A percentile compares a stretch with the other conserved stretches of the same genome.
Conservation (phyloP, 2,797 vertebrate species). For the Sarcoramphus papa region DNA sequence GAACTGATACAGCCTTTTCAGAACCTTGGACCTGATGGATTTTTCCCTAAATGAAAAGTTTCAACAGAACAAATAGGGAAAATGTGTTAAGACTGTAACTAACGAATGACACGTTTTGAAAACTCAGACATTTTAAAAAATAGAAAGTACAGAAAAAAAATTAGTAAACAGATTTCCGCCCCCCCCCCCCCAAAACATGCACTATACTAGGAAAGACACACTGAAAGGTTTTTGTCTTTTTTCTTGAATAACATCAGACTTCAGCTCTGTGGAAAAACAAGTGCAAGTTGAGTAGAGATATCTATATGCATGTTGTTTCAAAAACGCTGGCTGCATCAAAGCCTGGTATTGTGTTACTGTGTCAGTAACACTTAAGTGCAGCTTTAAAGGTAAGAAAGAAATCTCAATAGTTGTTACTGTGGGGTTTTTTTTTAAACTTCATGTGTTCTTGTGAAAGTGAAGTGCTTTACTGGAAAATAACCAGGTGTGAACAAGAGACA, state of each 20-base stretch:
- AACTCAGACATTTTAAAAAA: background rate
- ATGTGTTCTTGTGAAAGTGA: background rate
- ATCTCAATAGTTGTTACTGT: accelerated
- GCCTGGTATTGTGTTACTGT: background rate
- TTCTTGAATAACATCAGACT: background rate
- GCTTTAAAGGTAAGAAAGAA: background rate
- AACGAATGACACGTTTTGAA: background rate
- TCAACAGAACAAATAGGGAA: background rate
- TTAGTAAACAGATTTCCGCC: background rate
- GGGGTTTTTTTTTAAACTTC: background rate
- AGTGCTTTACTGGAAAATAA: background rate
- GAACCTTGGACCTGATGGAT: background rate
- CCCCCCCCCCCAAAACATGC: accelerated
- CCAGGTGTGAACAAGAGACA: background rate
- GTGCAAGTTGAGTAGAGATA: background rate
- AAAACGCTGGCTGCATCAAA: background rate
- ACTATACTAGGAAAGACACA: background rate
- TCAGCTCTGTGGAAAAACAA: background rate
- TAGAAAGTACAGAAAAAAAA: background rate
- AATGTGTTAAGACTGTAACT: background rate
- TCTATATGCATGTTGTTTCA: accelerated
- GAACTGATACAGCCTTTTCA: background rate
- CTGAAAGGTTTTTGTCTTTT: background rate
- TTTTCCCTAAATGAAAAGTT: background rate
- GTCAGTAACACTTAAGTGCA: background rate